phyloP scores from a whole-genome alignment of 1,140 invertebrate genomes.

The Teleopsis dalmanni region DNA sequence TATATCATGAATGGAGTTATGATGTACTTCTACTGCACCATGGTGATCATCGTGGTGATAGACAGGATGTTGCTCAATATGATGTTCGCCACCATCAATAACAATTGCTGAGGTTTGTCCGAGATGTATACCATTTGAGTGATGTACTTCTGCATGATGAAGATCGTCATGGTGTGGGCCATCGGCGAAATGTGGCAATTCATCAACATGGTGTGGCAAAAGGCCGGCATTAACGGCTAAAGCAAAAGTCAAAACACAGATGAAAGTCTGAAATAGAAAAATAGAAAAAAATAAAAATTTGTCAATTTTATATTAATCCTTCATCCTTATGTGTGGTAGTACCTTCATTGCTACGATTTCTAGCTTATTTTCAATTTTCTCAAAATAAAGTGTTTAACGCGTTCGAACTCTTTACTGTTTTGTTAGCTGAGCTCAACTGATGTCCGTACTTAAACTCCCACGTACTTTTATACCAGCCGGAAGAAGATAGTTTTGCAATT shows the following conservation, averaged over 20 bases:
- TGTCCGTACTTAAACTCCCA: slow-evolving; percentile 7
- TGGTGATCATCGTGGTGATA: slow-evolving; percentile 26
- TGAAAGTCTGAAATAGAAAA: slow-evolving; percentile 19
- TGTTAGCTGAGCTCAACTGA: slow-evolving; percentile 9
- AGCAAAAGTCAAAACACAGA: slow-evolving; percentile 26
- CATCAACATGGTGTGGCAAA: slow-evolving; percentile 26
- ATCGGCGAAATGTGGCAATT: slow-evolving; percentile 22
- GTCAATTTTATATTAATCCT: too few relatives aligned
- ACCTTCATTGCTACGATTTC: slow-evolving; percentile 42
- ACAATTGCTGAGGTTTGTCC: slow-evolving; percentile 25
- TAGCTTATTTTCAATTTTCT: slow-evolving; percentile 29
- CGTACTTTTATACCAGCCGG: slow-evolving; percentile 28
- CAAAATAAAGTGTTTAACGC: slow-evolving; percentile 21
- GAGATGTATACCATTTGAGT: slow-evolving; percentile 28
- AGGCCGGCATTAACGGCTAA: slow-evolving; percentile 32
- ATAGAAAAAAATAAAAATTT: not conserved
- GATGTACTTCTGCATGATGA: slow-evolving; percentile 19
- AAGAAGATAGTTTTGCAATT: too few relatives aligned
- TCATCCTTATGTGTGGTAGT: too few relatives aligned
- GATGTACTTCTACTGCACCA: slow-evolving; percentile 20
- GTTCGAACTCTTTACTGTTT: slow-evolving; percentile 22
- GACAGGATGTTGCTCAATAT: slow-evolving; percentile 19
- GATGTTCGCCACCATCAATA: slow-evolving; percentile 19
- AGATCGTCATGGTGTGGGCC: slow-evolving; percentile 19
- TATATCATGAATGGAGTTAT: slow-evolving; percentile 19